Conservation (phyloP, 2,113 vertebrate species). For the Notothenia coriiceps region DNA sequence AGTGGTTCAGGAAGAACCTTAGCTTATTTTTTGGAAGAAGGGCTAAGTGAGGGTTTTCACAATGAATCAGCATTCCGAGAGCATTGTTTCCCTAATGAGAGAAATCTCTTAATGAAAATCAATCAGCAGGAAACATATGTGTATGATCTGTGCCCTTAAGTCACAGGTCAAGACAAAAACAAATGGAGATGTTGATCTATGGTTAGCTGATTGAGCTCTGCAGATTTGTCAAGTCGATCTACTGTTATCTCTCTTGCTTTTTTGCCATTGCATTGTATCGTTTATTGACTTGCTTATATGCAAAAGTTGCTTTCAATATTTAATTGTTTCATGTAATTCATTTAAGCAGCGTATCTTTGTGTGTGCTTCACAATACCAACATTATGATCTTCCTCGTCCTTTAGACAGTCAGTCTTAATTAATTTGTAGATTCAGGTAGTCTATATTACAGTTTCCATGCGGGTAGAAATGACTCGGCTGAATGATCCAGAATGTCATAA, state of each 20-base stretch:
- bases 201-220: constrained; percentile 5
- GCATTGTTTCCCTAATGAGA: constrained; percentile 6
- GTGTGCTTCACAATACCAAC: neutral
- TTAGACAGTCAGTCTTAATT: neutral
- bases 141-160: constrained; percentile 39
- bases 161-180: constrained; percentile 38
- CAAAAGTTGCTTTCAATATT: neutral
- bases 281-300: neutral
- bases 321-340: neutral
- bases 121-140: constrained; percentile 15
- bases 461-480: neutral
- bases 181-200: constrained; percentile 24
- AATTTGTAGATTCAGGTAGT: neutral
- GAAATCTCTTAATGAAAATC: constrained; percentile 14
- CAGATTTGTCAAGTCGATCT: neutral
- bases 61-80: constrained; percentile 23
- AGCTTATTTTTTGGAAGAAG: too few relatives aligned
- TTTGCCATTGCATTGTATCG: neutral
- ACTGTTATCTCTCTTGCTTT: neutral
- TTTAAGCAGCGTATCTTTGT: neutral
- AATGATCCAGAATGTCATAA: neutral
- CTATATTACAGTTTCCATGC: neutral
- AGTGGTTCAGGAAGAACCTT: too few relatives aligned
- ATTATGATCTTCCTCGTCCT: neutral
- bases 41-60: neutral